Evolutionary conservation across 1,140 invertebrate genomes (phyloP).

Genomic region (Temnothorax nylanderi): DNA sequence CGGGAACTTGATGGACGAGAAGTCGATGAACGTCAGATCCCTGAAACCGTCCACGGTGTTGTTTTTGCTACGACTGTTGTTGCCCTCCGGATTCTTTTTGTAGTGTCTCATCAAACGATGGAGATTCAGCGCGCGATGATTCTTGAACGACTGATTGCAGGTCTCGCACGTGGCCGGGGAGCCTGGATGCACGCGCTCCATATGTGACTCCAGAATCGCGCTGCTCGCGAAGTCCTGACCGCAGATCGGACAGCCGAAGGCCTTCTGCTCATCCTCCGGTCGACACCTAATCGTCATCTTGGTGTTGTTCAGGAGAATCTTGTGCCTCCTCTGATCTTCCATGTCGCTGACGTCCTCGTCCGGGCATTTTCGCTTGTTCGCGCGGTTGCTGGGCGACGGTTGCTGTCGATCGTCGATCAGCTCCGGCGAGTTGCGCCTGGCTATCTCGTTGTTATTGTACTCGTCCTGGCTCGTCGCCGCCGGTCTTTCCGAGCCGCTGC

Average conservation of each 20-base stretch:
- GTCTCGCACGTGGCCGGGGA: constrained; percentile 89
- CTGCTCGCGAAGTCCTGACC: constrained; percentile 87
- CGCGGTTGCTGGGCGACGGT: constrained; percentile 14
- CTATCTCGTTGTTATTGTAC: constrained; percentile 83
- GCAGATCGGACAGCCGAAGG: constrained; percentile 87
- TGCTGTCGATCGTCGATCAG: constrained; percentile 59
- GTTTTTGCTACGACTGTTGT: constrained; percentile 73
- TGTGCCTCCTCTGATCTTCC: constrained; percentile 74
- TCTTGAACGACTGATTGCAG: constrained; percentile 90
- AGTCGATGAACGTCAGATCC: constrained; percentile 92
- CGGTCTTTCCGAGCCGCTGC: constrained; percentile 85
- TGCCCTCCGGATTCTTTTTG: constrained; percentile 79
- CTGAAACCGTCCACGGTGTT: constrained; percentile 88
- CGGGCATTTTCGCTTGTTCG: constrained; percentile 75
- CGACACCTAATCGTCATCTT: constrained; percentile 59
- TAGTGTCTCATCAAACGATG: constrained; percentile 88
- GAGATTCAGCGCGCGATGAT: constrained; percentile 89
- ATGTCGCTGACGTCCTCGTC: constrained; percentile 69
- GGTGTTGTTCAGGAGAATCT: constrained; percentile 73
- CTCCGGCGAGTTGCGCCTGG: constrained; percentile 78
- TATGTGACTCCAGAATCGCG: constrained; percentile 88
- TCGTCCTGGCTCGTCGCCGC: constrained; percentile 82
- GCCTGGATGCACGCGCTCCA: constrained; percentile 90
- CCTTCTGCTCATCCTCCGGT: constrained; percentile 38
- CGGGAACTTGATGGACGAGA: constrained; percentile 92